Evolutionary conservation across 37 sponge, comb jelly and placozoan species (phyloP), one percentile per base, ranked within the genome.

Genomic region (Dysidea cf. avara): DNA sequence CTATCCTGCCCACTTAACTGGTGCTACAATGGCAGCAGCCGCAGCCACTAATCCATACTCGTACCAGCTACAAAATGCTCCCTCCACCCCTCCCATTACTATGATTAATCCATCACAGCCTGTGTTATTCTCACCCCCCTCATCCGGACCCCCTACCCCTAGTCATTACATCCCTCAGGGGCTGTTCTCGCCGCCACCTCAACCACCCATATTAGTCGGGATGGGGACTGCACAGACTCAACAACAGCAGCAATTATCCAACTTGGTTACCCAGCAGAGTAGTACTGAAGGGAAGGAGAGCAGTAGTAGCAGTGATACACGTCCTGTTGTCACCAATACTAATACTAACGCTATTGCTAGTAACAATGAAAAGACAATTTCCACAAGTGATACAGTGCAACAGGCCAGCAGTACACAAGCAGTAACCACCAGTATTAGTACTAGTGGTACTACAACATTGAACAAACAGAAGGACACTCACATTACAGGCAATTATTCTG

Each of bases 161-260:
- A 33, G 32, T 26, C 29, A 31, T 26, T 33, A 31, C 61, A 34
- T 71, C 4, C 56, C 57, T 6, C 33, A 56, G 18, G 57, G 71
- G 7, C 71, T 71, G 55, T 71, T 71, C 71, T 71, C 71, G 7
- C 71, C 71, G 26, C 71, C 71, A 32, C 71, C 71, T 18, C 14
- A 60, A 26, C 32, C 29, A 2, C 28, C 61, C 30, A 60, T 60
- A 17, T 33, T 60, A 13, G 28, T 28, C 6, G 57, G 57, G 57
- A 26, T 56, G 61, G 61, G 46, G 7, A 9, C 46, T 43, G 7
- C 5, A 9, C 46, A 43, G 46, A 43, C 5, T 43, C 5, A 43
- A 12, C 5, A 43, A 12, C 46, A 43, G 46, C 46, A 43, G 46
- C 46, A 12, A 43, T 9, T 43, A 43, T 43, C 46, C 5, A 43